Conservation (phyloP, 1,140 invertebrate genomes). For the Drosophila ambigua region DNA sequence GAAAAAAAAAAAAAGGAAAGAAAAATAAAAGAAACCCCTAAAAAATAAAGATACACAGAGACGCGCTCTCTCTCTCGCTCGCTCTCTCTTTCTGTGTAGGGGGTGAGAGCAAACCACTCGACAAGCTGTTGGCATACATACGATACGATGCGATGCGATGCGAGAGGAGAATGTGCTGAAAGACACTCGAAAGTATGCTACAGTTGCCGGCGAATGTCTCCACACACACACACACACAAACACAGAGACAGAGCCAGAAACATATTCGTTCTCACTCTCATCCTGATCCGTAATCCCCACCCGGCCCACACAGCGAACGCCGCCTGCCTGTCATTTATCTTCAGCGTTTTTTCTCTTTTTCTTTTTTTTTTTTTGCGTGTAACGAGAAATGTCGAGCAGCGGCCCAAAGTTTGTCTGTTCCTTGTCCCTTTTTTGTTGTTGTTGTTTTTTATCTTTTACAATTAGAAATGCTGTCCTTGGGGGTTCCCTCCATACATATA, state of each 20-base stretch:
- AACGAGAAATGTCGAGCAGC: conserved; percentile 64
- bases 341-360: conserved; percentile 39
- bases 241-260: background rate
- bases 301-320: conserved; percentile 36
- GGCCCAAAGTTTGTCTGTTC: conserved; percentile 48
- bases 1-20: conserved; percentile 36
- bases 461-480: conserved; percentile 70
- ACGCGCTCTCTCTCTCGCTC: background rate
- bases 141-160: no score
- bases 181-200: conserved; percentile 80
- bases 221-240: conserved; percentile 23
- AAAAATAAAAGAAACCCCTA: conserved; percentile 11
- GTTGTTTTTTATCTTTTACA: conserved; percentile 68
- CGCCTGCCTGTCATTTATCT: conserved; percentile 72
- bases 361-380: conserved; percentile 14
- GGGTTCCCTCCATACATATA: conserved; percentile 23
- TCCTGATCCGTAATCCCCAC: conserved; percentile 36
- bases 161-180: conserved; percentile 49
- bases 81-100: no score
- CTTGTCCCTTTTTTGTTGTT: background rate
- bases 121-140: conserved; percentile 80
- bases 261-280: conserved; percentile 31
- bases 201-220: conserved; percentile 67
- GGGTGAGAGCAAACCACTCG: conserved; percentile 52
- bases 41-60: background rate